Conservation (phyloP, 2,888 invertebrate species). For the Spatulosminthurus flaviceps region DNA sequence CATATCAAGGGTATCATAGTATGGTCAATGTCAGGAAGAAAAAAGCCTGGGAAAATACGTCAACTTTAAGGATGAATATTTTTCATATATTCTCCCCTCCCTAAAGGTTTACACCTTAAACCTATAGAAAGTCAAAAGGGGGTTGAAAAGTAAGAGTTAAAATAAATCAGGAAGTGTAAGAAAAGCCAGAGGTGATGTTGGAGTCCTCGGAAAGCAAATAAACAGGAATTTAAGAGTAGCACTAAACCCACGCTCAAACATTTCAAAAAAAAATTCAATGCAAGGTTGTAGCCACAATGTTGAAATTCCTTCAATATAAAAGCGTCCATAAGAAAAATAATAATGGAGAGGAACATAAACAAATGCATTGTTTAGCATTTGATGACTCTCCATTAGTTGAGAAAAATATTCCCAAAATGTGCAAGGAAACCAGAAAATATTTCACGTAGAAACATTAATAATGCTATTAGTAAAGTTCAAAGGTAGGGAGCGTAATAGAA, state of each 20-base stretch:
- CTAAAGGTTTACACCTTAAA: too few species aligned
- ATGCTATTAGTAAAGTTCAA: too few species aligned
- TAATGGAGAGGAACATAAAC: too few species aligned
- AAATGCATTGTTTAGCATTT: background rate
- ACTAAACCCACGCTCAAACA: slow-evolving; percentile 14
- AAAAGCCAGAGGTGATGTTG: background rate
- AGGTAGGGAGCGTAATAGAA: too few species aligned
- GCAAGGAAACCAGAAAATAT: too few species aligned
- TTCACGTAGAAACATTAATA: too few species aligned
- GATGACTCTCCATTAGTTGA: slow-evolving; percentile 18
- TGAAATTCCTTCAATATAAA: background rate
- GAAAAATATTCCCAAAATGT: background rate
- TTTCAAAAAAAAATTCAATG: background rate
- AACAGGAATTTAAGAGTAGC: background rate
- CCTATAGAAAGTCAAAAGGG: too few species aligned
- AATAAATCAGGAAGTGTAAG: background rate
- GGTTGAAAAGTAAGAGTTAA: background rate
- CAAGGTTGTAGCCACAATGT: slow-evolving; percentile 10
- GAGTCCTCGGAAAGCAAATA: background rate
- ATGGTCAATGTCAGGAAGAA: slow-evolving; percentile 1
- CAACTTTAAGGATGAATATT: too few species aligned
- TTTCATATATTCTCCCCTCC: too few species aligned
- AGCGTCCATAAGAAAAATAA: too few species aligned
- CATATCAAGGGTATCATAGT: background rate
- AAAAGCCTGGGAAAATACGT: background rate